Percentiles rank a stretch among this genome's conserved stretches.
Evolutionary conservation across 1,140 invertebrate genomes (phyloP).

Genomic region (Temnothorax curvispinosus): DNA sequence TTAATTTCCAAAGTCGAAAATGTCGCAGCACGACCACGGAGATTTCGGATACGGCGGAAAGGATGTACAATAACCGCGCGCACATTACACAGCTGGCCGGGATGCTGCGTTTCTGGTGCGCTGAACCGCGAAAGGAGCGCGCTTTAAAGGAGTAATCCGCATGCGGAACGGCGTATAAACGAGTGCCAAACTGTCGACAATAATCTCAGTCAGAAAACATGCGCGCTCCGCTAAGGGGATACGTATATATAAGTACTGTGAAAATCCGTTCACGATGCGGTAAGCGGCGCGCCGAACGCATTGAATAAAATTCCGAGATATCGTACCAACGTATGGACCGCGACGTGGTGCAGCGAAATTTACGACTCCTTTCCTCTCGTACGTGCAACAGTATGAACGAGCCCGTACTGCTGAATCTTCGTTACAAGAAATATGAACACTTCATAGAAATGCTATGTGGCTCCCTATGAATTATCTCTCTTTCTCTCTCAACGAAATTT

Average conservation of each 20-base stretch:
- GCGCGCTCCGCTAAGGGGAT: not conserved
- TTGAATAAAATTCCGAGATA: conserved; percentile 44
- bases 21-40: not conserved
- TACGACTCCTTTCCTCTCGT: conserved; percentile 19
- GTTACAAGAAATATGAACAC: conserved; percentile 41
- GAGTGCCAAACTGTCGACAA: conserved; percentile 39
- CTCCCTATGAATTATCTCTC: not conserved
- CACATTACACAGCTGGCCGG: not conserved
- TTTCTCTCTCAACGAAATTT: not conserved
- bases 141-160: conserved; percentile 33
- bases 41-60: not conserved
- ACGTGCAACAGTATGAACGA: conserved; percentile 38
- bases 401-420: conserved; percentile 8
- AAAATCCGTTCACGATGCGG: conserved; percentile 35
- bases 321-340: not conserved
- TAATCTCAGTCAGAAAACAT: conserved; percentile 24
- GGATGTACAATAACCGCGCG: conserved; percentile 13
- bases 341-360: conserved; percentile 4
- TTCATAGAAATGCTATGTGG: conserved; percentile 15
- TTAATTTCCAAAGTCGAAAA: conserved; percentile 9
- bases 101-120: not conserved
- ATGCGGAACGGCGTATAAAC: conserved; percentile 8
- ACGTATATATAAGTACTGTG: not conserved
- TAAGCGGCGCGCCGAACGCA: not conserved
- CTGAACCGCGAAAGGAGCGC: not conserved